These are phyloP conservation scores for Megaceryle maxima DNA, from an alignment of 2,113 vertebrate genomes.

Conservation along the genomic window DNA sequence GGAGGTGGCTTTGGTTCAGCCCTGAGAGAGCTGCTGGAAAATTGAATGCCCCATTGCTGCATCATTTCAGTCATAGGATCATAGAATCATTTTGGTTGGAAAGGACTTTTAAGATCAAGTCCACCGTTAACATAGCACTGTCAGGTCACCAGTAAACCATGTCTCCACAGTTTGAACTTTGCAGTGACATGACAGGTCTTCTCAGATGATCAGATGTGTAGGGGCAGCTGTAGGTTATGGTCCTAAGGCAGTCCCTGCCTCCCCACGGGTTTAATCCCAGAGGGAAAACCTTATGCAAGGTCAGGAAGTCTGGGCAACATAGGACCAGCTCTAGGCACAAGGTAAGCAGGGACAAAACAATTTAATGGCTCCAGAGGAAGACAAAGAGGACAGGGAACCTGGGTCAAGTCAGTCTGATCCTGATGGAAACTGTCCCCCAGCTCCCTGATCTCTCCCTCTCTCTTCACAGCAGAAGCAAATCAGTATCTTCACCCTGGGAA, in stretches of 20 bases:
- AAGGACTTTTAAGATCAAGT: background rate
- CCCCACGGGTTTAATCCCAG: background rate
- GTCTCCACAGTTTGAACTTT: background rate
- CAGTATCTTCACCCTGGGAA: background rate
- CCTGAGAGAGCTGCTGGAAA: background rate
- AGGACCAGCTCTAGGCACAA: background rate
- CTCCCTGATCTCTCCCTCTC: background rate
- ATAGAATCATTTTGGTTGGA: background rate
- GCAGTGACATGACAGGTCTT: background rate
- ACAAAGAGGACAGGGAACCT: background rate
- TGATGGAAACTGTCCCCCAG: background rate
- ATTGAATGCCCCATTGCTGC: background rate
- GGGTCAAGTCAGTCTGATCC: background rate
- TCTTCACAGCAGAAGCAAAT: background rate
- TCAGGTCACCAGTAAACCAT: background rate
- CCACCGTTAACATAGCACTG: background rate
- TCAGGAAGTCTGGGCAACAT: background rate
- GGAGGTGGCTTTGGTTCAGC: background rate
- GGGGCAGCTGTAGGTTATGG: background rate
- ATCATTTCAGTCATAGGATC: background rate
- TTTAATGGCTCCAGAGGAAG: background rate
- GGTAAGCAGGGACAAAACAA: background rate
- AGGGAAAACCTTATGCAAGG: background rate
- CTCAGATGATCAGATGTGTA: background rate
- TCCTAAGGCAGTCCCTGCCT: background rate